These are phyloP conservation scores for Tipula confusa DNA, from an alignment of 2,888 invertebrate species.

Conservation along the genomic window DNA sequence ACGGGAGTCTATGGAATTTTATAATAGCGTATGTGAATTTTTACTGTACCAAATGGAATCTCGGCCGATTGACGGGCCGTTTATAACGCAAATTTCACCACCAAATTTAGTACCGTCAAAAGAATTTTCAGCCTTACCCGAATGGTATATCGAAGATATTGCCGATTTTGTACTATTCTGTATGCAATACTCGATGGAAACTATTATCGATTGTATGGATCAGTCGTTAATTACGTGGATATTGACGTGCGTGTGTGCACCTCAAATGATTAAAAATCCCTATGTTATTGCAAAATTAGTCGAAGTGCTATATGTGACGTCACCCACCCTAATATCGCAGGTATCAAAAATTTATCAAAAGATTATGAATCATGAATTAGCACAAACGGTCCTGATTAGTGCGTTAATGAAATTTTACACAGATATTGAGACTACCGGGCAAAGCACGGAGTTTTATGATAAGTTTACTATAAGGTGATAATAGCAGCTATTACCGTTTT, in stretches of 20 bases:
- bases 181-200: slow-evolving; percentile 75
- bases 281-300: slow-evolving; percentile 95
- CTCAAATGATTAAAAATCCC: slow-evolving; percentile 90
- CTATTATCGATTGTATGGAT: slow-evolving; percentile 72
- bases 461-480: slow-evolving; percentile 87
- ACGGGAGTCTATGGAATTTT: slow-evolving; percentile 78
- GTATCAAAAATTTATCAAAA: slow-evolving; percentile 40
- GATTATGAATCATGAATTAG: slow-evolving; percentile 83
- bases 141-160: slow-evolving; percentile 97
- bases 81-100: slow-evolving; percentile 54
- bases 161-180: slow-evolving; percentile 93
- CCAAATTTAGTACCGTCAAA: slow-evolving; percentile 60
- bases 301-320: slow-evolving; percentile 79
- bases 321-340: slow-evolving; percentile 43
- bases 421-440: slow-evolving; percentile 95
- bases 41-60: slow-evolving; percentile 63
- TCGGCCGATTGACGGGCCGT: slow-evolving; percentile 51
- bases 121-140: slow-evolving; percentile 86
- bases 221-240: slow-evolving; percentile 84
- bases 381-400: slow-evolving; percentile 76
- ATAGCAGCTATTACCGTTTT: background rate
- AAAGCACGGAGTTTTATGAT: slow-evolving; percentile 97
- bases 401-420: slow-evolving; percentile 98
- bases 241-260: slow-evolving; percentile 82
- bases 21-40: slow-evolving; percentile 78